Evolutionary conservation across 2,888 invertebrate species (phyloP), one percentile per base, ranked within the genome.

Genomic region (Trachelus troglodyta): DNA sequence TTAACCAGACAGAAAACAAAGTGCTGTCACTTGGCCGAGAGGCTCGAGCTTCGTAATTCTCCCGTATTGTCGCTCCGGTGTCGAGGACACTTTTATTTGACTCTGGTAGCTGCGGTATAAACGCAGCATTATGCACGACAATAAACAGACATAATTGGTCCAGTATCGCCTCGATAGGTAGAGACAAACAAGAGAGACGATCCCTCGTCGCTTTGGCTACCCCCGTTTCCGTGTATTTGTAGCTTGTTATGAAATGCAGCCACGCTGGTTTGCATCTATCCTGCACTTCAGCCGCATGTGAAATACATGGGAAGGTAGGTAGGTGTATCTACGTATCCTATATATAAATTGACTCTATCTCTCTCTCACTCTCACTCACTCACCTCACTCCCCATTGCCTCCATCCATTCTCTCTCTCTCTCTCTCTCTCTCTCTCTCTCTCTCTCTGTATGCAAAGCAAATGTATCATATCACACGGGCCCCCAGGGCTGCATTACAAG

Each of bases 401-500:
- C 23, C n/a, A 23, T 34, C 40, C 73, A 33, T 37, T 73, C 76
- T 80, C 80, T 71, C 75, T 33, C 33, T 33, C 2, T 33, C 31
- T 31, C 31, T 31, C 34, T 34, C 34, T 73, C 78, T 75, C 73
- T 34, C 76, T 56, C 74, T 74, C 76, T 77, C 81, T 79, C 79
- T 69, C 77, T 75, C 80, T 76, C 74, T 85, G 82, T 86, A 88
- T 86, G 87, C 89, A 87, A 87, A 87, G 87, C 89, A 88, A 90
- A 90, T 90, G 89, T 89, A 90, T 90, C 89, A 88, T 89, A 87
- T 89, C 88, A 83, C 88, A 88, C 86, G 82, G 85, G 86, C 89
- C 90, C 90, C 90, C 76, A 89, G 90, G 90, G 90, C 79, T 89
- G 89, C 89, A 90, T 90, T 90, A 89, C 88, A 87, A 86, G 85